These are phyloP conservation scores for Paramuricea clavata DNA, from an alignment of 92 coral and sea anemone species.

Conservation along the genomic window DNA sequence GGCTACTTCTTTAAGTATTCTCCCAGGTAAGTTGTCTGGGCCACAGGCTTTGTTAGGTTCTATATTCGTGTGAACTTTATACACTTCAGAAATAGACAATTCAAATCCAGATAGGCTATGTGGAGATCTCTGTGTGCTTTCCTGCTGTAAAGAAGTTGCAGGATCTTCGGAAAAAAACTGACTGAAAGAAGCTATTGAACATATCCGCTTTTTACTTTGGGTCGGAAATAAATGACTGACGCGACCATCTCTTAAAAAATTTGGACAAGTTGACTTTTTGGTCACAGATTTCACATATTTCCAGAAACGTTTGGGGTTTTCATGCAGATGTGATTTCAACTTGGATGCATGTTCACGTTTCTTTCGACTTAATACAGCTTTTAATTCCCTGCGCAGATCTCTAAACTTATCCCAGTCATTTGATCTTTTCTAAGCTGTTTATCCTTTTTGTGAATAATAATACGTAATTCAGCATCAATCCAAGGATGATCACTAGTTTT, in stretches of 20 bases:
- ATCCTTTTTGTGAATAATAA: constrained; percentile 57
- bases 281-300: constrained; percentile 40
- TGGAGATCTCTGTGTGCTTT: background rate
- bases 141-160: too few relatives aligned
- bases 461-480: constrained; percentile 64
- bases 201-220: constrained; percentile 20
- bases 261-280: constrained; percentile 33
- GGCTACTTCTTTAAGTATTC: constrained; percentile 9
- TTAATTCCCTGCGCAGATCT: constrained; percentile 47
- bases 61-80: background rate
- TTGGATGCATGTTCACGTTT: constrained; percentile 58
- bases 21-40: background rate
- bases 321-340: constrained; percentile 43
- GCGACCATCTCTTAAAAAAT: constrained; percentile 57
- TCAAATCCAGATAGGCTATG: background rate
- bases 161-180: background rate
- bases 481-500: constrained; percentile 64
- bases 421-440: constrained; percentile 36
- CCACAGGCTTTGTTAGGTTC: constrained; percentile 21
- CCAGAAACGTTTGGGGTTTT: constrained; percentile 63
- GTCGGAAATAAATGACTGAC: too few relatives aligned
- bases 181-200: constrained; percentile 1
- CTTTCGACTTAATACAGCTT: constrained; percentile 21
- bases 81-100: background rate
- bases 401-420: constrained; percentile 39